Conservation (phyloP, 35 echinoderm and acorn worm species). For the Heliocidaris erythrogramma region DNA sequence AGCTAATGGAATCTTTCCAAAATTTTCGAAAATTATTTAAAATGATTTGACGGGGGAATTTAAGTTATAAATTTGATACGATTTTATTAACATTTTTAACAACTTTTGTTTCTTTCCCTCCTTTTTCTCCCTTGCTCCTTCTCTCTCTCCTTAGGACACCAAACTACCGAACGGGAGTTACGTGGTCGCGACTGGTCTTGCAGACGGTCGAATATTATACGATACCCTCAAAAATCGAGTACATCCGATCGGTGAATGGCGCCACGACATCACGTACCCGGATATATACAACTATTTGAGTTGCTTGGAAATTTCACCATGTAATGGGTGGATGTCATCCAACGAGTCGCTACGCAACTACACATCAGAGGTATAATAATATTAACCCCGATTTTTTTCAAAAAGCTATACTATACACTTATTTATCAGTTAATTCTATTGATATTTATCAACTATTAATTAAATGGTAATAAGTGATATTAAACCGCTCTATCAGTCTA, state of each 20-base stretch:
- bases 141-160: constrained; percentile 57
- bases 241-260: constrained; percentile 71
- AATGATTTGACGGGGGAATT: too few species aligned
- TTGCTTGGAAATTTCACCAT: constrained; percentile 78
- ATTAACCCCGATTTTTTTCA: too few species aligned
- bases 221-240: constrained; percentile 59
- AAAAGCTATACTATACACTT: neutral
- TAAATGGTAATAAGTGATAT: neutral
- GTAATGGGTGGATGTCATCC: constrained; percentile 83
- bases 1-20: too few species aligned
- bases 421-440: neutral
- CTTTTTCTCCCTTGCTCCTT: neutral
- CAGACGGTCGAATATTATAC: constrained; percentile 78
- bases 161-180: constrained; percentile 77
- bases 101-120: neutral
- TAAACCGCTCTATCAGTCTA: too few species aligned
- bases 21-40: too few species aligned
- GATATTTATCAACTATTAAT: neutral
- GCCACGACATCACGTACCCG: constrained; percentile 62
- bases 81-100: too few species aligned
- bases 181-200: constrained; percentile 67
- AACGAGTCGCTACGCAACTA: constrained; percentile 79
- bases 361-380: constrained; percentile 72
- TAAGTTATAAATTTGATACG: too few species aligned
- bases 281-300: constrained; percentile 73